Evolutionary conservation across 2,797 vertebrate species (phyloP).

Genomic region (Onychomys leucogaster): DNA sequence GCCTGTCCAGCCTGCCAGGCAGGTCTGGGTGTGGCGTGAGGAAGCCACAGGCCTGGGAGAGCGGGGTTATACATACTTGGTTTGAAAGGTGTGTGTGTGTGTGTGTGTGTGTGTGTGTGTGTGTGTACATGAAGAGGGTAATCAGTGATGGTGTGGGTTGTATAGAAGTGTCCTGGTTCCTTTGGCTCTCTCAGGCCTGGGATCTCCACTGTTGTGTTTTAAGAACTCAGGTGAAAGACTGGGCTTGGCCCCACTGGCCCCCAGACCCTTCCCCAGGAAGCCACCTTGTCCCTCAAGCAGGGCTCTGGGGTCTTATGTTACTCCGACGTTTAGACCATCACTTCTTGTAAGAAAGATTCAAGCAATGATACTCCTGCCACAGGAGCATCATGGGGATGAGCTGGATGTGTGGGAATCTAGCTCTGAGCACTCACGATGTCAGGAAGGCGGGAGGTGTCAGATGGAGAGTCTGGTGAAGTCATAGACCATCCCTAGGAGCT

Average conservation of each 20-base stretch:
- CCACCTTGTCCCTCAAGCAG: not conserved
- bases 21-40: slow-evolving; percentile 16
- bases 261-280: not conserved
- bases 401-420: not conserved
- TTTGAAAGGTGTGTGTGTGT: too few relatives aligned
- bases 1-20: rapidly evolving
- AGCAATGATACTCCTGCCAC: too few relatives aligned
- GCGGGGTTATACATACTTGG: not conserved
- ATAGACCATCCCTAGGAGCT: too few relatives aligned
- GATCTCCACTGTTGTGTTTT: not conserved
- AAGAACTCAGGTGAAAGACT: not conserved
- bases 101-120: not conserved
- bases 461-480: not conserved
- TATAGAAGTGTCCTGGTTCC: not conserved
- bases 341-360: not conserved
- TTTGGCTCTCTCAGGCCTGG: not conserved
- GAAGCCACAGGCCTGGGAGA: not conserved
- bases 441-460: not conserved
- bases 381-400: not conserved
- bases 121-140: not conserved
- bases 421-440: not conserved
- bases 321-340: not conserved
- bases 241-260: not conserved
- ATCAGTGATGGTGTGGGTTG: too few relatives aligned
- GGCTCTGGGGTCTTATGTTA: not conserved